These are phyloP conservation scores for Crotophaga sulcirostris DNA, from an alignment of 2,113 vertebrate species.

Conservation along the genomic window DNA sequence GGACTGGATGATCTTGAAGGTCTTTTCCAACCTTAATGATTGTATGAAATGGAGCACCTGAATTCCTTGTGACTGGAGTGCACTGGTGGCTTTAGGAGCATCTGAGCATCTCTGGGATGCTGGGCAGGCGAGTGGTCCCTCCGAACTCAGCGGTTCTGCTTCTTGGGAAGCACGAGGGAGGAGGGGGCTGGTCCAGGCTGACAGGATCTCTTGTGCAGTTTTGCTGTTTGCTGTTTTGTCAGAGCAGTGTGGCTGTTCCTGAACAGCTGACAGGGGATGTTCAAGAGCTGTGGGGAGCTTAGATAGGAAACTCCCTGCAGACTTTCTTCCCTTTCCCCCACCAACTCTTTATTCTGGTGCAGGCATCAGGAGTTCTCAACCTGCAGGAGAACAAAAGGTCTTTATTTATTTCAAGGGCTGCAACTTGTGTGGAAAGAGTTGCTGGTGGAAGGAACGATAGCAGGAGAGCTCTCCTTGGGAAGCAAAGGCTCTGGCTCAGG, in stretches of 20 bases:
- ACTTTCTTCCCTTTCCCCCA: background rate
- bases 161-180: accelerated
- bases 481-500: background rate
- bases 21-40: no score
- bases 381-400: background rate
- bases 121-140: background rate
- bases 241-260: background rate
- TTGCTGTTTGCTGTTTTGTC: background rate
- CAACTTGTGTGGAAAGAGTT: background rate
- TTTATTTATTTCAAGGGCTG: background rate
- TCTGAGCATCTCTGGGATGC: background rate
- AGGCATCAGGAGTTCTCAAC: background rate
- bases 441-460: accelerated
- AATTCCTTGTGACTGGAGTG: background rate
- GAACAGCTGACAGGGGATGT: background rate
- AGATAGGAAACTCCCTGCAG: background rate
- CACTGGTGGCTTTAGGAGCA: background rate
- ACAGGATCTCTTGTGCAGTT: background rate
- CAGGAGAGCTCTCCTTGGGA: accelerated
- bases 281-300: background rate
- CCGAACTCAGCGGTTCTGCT: background rate
- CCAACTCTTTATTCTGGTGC: background rate
- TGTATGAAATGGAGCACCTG: no score
- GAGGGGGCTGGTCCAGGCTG: background rate
- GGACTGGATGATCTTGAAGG: no score